Conservation (phyloP, 2,888 invertebrate species). For the Lasioglossum villosulum region DNA sequence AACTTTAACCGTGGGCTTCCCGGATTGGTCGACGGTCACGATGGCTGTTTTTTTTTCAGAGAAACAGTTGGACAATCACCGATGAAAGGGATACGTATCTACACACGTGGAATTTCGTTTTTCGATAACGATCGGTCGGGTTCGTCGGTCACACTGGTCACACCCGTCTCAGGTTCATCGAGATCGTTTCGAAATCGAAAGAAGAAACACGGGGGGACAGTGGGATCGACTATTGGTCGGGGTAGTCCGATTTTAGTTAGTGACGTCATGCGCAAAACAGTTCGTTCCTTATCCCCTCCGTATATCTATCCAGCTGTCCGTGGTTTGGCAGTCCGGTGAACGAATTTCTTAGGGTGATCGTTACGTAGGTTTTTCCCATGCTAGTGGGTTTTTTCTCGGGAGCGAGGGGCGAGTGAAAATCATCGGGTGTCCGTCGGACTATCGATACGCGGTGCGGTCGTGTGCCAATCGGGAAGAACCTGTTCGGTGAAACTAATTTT, state of each 20-base stretch:
- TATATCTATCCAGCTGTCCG: constrained; percentile 70
- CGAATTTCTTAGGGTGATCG: constrained; percentile 62
- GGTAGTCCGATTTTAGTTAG: constrained; percentile 57
- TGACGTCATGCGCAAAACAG: constrained; percentile 68
- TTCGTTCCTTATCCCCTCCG: constrained; percentile 65
- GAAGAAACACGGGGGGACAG: constrained; percentile 6
- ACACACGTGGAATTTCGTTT: constrained; percentile 11
- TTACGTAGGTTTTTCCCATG: constrained; percentile 54
- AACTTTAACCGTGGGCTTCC: neutral
- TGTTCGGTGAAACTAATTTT: constrained; percentile 56
- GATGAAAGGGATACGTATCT: neutral
- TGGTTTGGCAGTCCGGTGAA: constrained; percentile 70
- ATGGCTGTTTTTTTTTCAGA: neutral
- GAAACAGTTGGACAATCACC: neutral
- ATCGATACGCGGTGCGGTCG: constrained; percentile 44
- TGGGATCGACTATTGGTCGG: constrained; percentile 37
- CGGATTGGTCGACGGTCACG: constrained; percentile 21
- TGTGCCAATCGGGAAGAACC: constrained; percentile 46
- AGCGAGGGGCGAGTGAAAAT: constrained; percentile 47
- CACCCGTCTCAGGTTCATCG: neutral
- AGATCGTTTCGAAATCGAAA: constrained; percentile 28
- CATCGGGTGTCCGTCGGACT: constrained; percentile 45
- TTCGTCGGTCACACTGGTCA: neutral
- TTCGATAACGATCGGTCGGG: neutral
- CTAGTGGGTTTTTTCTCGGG: constrained; percentile 56